Evolutionary conservation across 2,113 vertebrate genomes (phyloP), one percentile per base, ranked within the genome.

Genomic region (Melanostigma gelatinosum): DNA sequence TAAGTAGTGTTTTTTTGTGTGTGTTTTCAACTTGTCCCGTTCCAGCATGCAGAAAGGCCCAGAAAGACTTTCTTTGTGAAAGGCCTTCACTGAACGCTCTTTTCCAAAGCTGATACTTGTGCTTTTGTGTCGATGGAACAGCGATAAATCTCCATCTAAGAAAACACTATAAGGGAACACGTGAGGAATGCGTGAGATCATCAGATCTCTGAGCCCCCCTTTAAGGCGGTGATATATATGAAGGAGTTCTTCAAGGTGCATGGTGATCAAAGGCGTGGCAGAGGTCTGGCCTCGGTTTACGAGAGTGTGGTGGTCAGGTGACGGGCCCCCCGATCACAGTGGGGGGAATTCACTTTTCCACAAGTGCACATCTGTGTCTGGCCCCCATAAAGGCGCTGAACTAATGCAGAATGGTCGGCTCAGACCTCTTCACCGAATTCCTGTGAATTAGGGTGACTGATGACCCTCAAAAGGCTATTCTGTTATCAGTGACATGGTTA

Each of bases 241-340:
- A 65, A 44, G 78, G 77, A 46, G n/a, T 64, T 72, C 34, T 74
- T 78, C 62, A 46, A 86, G 80, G 83, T 86, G 88, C 46, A 44
- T 77, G 71, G 57, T 80, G 87, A 93, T 93, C 88, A 93, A 91
- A 92, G 88, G 82, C 78, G 68, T 80, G 91, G 78, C 66, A 71
- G 76, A 86, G 63, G 79, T 71, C 91, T 92, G 92, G 85, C 29
- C 54, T 32, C 50, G 32, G 55, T 93, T 91, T 91, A 91, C 11
- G 58, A 67, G 79, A 38, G 75, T 11, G 84, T 66, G 71, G 52
- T 20, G 65, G 83, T 84, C 88, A 75, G 75, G 55, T 61, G 74
- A 68, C 24, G 15, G 67, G 72, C 75, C 55, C 29, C 58, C 0
- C 58, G 87, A 86, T 86, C 84, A 79, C 57, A 87, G 75, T 16